Percentiles rank a stretch among this genome's conserved stretches.
Conservation (phyloP, 2,797 vertebrate species). For the Rhabdomys pumilio region DNA sequence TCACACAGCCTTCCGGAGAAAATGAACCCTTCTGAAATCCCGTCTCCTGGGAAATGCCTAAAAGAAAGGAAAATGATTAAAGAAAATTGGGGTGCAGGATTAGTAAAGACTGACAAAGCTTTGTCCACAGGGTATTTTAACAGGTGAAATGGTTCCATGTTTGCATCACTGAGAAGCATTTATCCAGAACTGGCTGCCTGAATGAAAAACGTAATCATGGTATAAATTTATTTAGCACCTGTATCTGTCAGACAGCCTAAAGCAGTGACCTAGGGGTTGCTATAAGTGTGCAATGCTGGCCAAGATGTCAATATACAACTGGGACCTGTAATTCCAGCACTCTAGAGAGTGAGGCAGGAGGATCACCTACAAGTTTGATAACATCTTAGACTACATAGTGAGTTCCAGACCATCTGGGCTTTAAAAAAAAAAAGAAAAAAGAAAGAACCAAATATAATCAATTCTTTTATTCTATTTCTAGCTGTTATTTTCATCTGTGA, state of each 20-base stretch:
- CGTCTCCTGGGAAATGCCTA: neutral
- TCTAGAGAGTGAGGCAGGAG: neutral
- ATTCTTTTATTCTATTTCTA: neutral
- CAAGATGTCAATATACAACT: neutral
- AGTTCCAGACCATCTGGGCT: neutral
- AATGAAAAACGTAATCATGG: neutral
- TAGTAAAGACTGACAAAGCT: neutral
- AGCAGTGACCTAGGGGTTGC: neutral
- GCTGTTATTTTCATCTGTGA: conserved; percentile 4
- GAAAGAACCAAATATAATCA: neutral
- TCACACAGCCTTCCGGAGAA: neutral
- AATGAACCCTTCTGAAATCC: conserved; percentile 24
- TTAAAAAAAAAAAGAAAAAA: neutral
- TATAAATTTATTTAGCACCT: neutral
- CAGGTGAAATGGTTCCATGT: neutral
- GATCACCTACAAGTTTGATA: neutral
- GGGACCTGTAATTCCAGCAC: neutral
- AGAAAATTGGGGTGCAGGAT: neutral
- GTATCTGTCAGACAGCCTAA: neutral
- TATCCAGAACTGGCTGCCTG: neutral
- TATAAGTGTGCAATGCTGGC: neutral
- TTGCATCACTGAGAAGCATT: neutral
- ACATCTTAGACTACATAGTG: neutral
- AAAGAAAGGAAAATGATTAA: neutral
- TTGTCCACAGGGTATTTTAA: neutral